Evolutionary conservation across 2,113 vertebrate genomes (phyloP), one percentile per base, ranked within the genome.

Genomic region (Tautogolabrus adspersus): DNA sequence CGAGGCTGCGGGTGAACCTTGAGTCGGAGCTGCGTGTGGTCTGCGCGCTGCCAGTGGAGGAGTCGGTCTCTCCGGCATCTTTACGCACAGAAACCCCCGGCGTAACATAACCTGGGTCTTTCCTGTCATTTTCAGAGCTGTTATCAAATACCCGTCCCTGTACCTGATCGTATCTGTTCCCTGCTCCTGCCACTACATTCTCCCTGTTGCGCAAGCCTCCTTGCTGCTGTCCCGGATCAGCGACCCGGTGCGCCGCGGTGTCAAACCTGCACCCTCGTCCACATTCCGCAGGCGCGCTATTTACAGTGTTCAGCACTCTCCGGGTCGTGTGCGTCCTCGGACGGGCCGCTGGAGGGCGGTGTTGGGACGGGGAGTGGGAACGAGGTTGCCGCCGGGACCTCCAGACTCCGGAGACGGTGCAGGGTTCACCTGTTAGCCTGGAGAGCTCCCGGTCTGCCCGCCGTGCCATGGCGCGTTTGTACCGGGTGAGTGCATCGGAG

Each of bases 311-410:
- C 69, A 58, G 66, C 58, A 72, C 75, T 76, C 82, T 60, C n/a
- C 88, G 75, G 74, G 52, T 81, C 12, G 87, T 87, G 87, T 88
- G 84, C 26, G 86, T 88, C 61, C 85, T 91, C 51, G 92, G 81
- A 38, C 88, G 91, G 47, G 90, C 93, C 92, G 93, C 95, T 80
- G 93, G 94, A 75, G 89, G 95, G 90, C 93, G 96, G 58, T 94
- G 92, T 84, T 93, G 92, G 19, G 90, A 88, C 38, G 86, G 66
- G 49, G 63, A 86, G 61, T 58, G n/a, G 65, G 88, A 84, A 23
- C 92, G 88, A 58, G 87, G 83, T 76, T 90, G 93, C 77, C 21
- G 83, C 34, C 56, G 87, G 82, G 84, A 90, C 51, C 79, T 87
- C 84, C 83, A 83, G 47, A 87, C 83, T 51, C 91, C 88, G 49